A percentile compares a stretch with the other conserved stretches of the same genome.
These are phyloP conservation scores for Drosophila nr. perissopoda DNA, from an alignment of 2,888 invertebrate genomes.

Conservation along the genomic window DNA sequence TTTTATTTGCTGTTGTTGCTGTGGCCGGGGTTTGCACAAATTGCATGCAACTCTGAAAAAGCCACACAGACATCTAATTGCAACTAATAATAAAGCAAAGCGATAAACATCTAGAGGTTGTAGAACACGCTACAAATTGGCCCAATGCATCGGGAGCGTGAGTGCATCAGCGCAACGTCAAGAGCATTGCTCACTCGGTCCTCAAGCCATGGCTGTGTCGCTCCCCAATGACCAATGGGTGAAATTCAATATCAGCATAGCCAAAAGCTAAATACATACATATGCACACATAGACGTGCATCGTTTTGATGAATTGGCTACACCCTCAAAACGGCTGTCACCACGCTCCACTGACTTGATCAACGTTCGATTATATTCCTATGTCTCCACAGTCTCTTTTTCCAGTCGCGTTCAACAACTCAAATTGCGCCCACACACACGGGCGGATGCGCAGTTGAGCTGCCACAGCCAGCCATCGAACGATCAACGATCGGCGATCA, in stretches of 20 bases:
- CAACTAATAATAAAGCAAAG: constrained; percentile 74
- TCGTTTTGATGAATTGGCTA: constrained; percentile 50
- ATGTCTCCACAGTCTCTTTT: constrained; percentile 60
- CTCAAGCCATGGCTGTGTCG: constrained; percentile 10
- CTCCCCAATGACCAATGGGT: constrained; percentile 20
- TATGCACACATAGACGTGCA: neutral
- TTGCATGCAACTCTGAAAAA: constrained; percentile 60
- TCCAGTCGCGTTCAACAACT: constrained; percentile 71
- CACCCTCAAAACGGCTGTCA: constrained; percentile 78
- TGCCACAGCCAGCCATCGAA: constrained; percentile 40
- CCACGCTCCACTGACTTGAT: constrained; percentile 67
- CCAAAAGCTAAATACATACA: neutral
- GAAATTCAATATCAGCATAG: constrained; percentile 65
- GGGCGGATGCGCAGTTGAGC: constrained; percentile 83
- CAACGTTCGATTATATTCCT: constrained; percentile 48
- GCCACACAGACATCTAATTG: constrained; percentile 78
- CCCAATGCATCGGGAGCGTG: constrained; percentile 51
- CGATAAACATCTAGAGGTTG: constrained; percentile 64
- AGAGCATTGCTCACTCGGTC: constrained; percentile 32
- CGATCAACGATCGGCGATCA: constrained; percentile 16
- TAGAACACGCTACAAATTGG: constrained; percentile 59
- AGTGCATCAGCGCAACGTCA: constrained; percentile 37
- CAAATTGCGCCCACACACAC: constrained; percentile 82
- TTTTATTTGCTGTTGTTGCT: constrained; percentile 9
- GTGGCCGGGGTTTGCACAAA: constrained; percentile 24